Evolutionary conservation across 1,140 invertebrate genomes (phyloP), one percentile per base, ranked within the genome.

Genomic region (Gryon sp.): DNA sequence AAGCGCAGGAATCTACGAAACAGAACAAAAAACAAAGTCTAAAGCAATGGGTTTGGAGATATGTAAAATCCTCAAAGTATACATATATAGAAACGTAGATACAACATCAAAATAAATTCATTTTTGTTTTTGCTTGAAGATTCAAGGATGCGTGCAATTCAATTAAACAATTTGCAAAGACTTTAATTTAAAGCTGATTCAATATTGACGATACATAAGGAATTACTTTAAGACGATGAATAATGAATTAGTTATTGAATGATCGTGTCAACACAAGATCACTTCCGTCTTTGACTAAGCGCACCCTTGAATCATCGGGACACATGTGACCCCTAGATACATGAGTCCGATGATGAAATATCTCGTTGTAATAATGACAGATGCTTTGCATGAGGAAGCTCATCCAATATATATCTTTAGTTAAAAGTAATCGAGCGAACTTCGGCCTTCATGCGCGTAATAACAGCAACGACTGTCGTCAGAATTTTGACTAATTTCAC

Each of bases 351-450:
- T 78, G 69, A 74, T 66, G 76, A 78, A 74, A 74, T 65, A 22
- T 45, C 48, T 63, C 46, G 62, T 73, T 45, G 41, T 59, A 65
- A 63, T 74, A 78, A 66, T 78, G 76, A 70, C 76, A 62, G 65
- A 70, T 75, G 43, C 30, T 53, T 66, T 73, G 76, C 41, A 65
- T 73, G 52, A 73, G 69, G 76, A 74, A 73, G 76, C 63, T 48
- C 14, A 70, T 53, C 18, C 14, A 43, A 45, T 7, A 24, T n/a
- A n/a, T 72, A 62, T 74, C 63, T 63, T 63, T 62, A 70, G 66
- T 52, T 76, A 72, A 57, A 70, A 70, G 6, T 66, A 18, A n/a
- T 60, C 38, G 41, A 40, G 45, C 26, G 24, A 26, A 65, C 12
- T 52, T 70, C 19, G 68, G 59, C 72, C 63, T 74, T 63, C 73